Percentiles rank a stretch among this genome's conserved stretches.
Conservation (phyloP, 2,113 vertebrate species). For the Microtus montanus region DNA sequence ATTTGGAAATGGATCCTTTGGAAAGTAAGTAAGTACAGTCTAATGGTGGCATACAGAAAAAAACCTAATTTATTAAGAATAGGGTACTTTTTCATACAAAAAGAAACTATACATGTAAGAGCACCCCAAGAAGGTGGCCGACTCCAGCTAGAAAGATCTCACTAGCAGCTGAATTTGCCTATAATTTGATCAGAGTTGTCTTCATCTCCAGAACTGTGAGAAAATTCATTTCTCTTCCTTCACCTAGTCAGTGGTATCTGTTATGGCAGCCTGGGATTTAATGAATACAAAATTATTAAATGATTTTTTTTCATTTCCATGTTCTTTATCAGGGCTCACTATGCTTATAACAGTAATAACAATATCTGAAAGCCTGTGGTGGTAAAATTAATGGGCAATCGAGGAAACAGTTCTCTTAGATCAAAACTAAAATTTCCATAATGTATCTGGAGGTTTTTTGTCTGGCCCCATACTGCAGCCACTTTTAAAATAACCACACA, state of each 20-base stretch:
- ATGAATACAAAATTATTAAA: conserved; percentile 5
- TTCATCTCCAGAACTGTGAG: background rate
- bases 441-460: too few species aligned
- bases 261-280: background rate
- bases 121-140: background rate
- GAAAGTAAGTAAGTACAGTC: background rate
- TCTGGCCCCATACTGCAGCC: too few species aligned
- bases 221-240: conserved; percentile 13
- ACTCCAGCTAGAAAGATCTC: background rate
- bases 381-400: background rate
- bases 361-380: background rate
- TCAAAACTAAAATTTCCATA: background rate
- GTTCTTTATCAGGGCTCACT: background rate
- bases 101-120: background rate
- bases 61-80: background rate
- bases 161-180: background rate
- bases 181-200: background rate
- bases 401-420: background rate
- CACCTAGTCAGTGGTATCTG: background rate
- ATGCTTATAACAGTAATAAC: background rate
- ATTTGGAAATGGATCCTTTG: background rate
- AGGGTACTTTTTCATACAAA: background rate
- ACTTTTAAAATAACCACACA: too few species aligned
- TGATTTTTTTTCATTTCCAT: background rate
- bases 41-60: background rate